Conservation (phyloP, 2,113 vertebrate species). For the Apodemus speciosus region DNA sequence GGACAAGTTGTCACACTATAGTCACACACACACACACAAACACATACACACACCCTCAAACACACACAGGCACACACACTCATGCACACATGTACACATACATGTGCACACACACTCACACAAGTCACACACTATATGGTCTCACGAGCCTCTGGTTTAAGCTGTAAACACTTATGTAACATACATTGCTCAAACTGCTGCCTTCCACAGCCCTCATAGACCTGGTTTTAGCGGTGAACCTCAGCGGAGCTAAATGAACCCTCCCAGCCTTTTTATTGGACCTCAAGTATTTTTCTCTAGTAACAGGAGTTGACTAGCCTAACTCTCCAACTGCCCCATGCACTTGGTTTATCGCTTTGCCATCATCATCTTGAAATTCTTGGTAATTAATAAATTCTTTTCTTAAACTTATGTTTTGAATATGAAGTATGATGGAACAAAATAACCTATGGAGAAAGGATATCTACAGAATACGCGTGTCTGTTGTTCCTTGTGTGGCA, state of each 20-base stretch:
- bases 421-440: not conserved
- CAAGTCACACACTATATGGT: no score
- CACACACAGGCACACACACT: no score
- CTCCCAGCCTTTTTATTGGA: not conserved
- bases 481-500: not conserved
- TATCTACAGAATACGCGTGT: accelerated
- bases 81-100: no score
- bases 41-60: no score
- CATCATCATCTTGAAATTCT: not conserved
- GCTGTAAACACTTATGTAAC: no score
- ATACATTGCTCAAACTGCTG: not conserved
- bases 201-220: no score
- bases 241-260: not conserved
- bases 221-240: not conserved
- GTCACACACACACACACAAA: no score
- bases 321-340: accelerated
- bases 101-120: no score
- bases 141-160: no score
- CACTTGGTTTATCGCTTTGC: not conserved
- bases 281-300: not conserved
- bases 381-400: not conserved
- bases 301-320: not conserved
- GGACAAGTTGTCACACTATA: no score
- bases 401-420: not conserved
- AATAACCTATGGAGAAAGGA: not conserved